Evolutionary conservation across 2,113 vertebrate species (phyloP).

Genomic region (Nothocercus nigrocapillus): DNA sequence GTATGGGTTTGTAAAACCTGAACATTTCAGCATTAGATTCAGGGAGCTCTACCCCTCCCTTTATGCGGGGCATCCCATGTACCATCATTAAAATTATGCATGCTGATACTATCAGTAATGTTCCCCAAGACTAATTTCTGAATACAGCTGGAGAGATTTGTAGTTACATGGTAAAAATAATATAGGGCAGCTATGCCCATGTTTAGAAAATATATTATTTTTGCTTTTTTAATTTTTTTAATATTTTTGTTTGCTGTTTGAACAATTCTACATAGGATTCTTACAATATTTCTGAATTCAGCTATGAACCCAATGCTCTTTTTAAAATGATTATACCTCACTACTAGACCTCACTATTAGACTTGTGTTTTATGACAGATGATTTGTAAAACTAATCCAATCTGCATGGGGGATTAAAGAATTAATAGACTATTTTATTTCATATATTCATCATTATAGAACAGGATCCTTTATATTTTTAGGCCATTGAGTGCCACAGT

Average conservation of each 20-base stretch:
- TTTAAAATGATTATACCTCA: not conserved
- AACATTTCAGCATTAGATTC: not conserved
- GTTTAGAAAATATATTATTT: not conserved
- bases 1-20: not conserved
- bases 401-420: not conserved
- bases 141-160: not conserved
- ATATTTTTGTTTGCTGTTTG: not conserved
- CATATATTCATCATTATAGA: not conserved
- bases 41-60: not conserved
- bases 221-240: not conserved
- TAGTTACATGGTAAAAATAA: not conserved
- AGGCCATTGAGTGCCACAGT: not conserved
- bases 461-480: not conserved
- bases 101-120: no score
- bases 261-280: not conserved
- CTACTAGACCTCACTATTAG: not conserved
- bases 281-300: not conserved
- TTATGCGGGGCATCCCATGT: not conserved
- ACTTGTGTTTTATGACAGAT: not conserved
- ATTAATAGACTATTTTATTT: not conserved
- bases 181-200: not conserved
- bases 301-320: not conserved
- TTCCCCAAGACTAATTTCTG: not conserved
- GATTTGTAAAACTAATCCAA: not conserved
- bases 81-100: not conserved